Evolutionary conservation across 2,797 vertebrate species (phyloP).

Genomic region (Florisuga fusca): DNA sequence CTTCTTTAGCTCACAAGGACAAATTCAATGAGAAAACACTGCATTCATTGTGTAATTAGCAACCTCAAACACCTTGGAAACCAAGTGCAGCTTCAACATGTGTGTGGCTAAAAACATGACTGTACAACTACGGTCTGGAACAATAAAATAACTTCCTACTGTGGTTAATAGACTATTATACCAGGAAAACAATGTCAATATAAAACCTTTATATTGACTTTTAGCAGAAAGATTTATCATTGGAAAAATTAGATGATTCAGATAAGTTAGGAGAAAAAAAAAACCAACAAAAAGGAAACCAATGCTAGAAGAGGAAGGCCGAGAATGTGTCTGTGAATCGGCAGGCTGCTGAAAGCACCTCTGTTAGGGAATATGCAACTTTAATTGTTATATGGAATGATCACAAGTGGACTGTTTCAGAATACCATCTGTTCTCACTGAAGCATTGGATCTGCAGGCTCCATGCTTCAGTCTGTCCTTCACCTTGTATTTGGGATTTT

Average conservation of each 20-base stretch:
- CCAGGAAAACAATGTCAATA: constrained; percentile 22
- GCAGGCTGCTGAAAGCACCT: constrained; percentile 69
- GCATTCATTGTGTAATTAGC: constrained; percentile 63
- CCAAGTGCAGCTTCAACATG: constrained; percentile 6
- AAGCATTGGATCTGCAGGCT: constrained; percentile 71
- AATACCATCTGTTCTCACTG: constrained; percentile 80
- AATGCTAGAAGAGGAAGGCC: constrained; percentile 50
- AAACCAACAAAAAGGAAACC: not conserved
- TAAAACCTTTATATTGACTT: constrained; percentile 40
- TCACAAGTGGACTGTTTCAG: constrained; percentile 74
- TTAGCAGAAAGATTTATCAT: constrained; percentile 39
- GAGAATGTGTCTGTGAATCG: constrained; percentile 60
- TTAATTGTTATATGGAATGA: constrained; percentile 79
- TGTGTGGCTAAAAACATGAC: constrained; percentile 51
- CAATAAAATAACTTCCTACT: constrained; percentile 35
- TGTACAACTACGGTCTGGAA: constrained; percentile 53
- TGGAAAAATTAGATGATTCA: constrained; percentile 10
- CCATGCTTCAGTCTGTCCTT: constrained; percentile 65
- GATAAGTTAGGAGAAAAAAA: not conserved
- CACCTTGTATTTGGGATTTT: constrained; percentile 58
- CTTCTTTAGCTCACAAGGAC: constrained; percentile 61
- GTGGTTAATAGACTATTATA: constrained; percentile 19
- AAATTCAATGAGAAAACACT: constrained; percentile 51
- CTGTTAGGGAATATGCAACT: constrained; percentile 70
- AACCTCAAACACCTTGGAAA: constrained; percentile 62